These are phyloP conservation scores for Microtus californicus DNA, from an alignment of 2,797 vertebrate species.

Conservation along the genomic window DNA sequence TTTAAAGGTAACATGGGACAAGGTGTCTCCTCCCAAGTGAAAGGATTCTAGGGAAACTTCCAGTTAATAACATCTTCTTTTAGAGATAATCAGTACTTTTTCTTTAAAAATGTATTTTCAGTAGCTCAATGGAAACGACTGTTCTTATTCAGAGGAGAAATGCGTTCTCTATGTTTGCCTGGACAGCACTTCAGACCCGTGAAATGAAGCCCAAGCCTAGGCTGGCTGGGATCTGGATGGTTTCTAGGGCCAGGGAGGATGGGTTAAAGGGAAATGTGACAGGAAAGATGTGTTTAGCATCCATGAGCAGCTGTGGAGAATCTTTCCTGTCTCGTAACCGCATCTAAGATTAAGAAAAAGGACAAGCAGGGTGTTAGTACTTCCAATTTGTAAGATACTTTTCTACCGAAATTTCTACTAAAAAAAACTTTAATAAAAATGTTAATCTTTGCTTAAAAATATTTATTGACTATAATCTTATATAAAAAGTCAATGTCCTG, in stretches of 20 bases:
- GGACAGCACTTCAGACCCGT: conserved; percentile 90
- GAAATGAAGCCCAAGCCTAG: conserved; percentile 96
- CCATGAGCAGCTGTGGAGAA: conserved; percentile 97
- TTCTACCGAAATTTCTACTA: background rate
- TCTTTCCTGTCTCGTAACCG: conserved; percentile 97
- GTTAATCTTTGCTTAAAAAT: conserved; percentile 62
- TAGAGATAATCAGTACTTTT: conserved; percentile 70
- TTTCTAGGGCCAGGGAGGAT: conserved; percentile 96
- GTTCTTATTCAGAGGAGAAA: conserved; percentile 75
- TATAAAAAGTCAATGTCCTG: background rate
- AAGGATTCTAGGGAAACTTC: conserved; percentile 65
- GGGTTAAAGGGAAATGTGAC: conserved; percentile 98
- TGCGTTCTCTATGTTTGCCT: conserved; percentile 57
- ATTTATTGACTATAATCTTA: conserved; percentile 45
- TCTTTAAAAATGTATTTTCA: conserved; percentile 77
- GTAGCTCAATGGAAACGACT: conserved; percentile 76
- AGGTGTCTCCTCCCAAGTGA: conserved; percentile 56
- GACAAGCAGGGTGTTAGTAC: conserved; percentile 69
- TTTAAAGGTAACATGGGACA: conserved; percentile 63
- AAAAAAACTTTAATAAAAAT: conserved; percentile 24
- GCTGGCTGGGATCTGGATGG: conserved; percentile 97
- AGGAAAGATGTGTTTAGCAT: conserved; percentile 98
- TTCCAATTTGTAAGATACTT: background rate
- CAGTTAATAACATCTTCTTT: conserved; percentile 75
- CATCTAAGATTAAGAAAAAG: conserved; percentile 87